Evolutionary conservation across 2,113 vertebrate species (phyloP).

Genomic region (Proterorhinus semilunaris): DNA sequence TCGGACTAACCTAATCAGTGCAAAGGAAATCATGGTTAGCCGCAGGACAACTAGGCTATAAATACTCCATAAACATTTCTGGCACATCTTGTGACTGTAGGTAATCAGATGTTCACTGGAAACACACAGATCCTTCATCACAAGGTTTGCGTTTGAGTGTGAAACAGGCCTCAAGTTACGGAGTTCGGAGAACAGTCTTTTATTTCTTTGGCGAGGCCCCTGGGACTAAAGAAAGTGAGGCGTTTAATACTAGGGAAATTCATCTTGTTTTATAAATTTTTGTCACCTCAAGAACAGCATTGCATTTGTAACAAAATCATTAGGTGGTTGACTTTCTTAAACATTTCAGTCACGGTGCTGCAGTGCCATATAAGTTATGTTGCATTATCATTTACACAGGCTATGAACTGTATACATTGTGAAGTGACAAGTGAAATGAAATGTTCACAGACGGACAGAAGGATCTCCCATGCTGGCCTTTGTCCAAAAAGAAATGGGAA

Average conservation of each 20-base stretch:
- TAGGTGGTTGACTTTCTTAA: neutral
- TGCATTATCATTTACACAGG: too few species aligned
- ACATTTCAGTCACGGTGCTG: too few species aligned
- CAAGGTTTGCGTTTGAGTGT: neutral
- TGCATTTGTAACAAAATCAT: neutral
- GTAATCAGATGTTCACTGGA: conserved; percentile 12
- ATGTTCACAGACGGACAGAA: too few species aligned
- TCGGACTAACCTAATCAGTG: neutral
- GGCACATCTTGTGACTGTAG: conserved; percentile 39
- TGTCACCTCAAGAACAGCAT: neutral
- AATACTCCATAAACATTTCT: neutral
- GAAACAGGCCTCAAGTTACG: conserved; percentile 1
- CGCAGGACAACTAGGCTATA: neutral
- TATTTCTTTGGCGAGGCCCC: conserved; percentile 1
- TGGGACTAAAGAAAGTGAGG: neutral
- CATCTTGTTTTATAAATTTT: neutral
- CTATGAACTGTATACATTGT: too few species aligned
- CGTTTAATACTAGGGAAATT: too few species aligned
- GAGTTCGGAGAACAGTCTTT: neutral
- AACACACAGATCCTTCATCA: conserved; percentile 10
- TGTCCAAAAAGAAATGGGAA: too few species aligned
- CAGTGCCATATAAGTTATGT: too few species aligned
- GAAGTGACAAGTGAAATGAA: too few species aligned
- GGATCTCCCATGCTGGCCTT: too few species aligned
- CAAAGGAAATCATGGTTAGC: neutral